phyloP scores from a whole-genome alignment of 2,113 vertebrate genomes.

The Columbina picui region DNA sequence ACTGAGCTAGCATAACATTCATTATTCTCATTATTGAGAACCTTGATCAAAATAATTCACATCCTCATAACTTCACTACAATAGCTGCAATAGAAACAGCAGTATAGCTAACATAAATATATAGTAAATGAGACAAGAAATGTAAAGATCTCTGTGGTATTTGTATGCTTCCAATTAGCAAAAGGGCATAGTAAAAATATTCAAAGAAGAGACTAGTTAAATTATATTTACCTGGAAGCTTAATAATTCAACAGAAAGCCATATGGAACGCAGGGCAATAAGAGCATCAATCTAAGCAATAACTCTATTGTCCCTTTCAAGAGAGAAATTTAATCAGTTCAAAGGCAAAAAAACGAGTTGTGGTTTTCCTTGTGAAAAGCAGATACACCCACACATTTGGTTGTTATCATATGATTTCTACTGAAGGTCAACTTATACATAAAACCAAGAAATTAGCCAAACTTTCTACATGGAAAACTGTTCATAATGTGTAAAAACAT shows the following conservation, averaged over 20 bases:
- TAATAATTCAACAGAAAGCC: conserved; percentile 65
- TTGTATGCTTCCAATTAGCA: conserved; percentile 59
- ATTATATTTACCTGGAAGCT: conserved; percentile 15
- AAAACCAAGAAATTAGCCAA: not conserved
- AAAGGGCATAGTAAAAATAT: conserved; percentile 37
- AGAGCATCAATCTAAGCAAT: conserved; percentile 49
- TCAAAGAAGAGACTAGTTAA: conserved; percentile 14
- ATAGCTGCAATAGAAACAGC: not conserved
- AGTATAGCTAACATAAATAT: not conserved
- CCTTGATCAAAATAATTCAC: not conserved
- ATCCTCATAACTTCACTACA: not conserved
- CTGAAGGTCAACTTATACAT: not conserved
- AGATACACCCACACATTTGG: not conserved
- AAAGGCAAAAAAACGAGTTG: conserved; percentile 25
- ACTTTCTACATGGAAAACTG: not conserved
- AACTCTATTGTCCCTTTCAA: conserved; percentile 19
- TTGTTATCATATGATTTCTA: not conserved
- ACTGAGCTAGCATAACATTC: not conserved
- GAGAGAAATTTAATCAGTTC: conserved; percentile 43
- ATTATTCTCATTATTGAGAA: not conserved
- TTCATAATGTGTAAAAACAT: not conserved
- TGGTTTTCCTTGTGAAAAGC: conserved; percentile 3
- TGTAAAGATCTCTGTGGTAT: not conserved
- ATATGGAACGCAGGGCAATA: not conserved
- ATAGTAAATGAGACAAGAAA: not conserved